Base-by-base conservation (phyloP, 2,113 vertebrate species). In the Setophaga coronata region DNA sequence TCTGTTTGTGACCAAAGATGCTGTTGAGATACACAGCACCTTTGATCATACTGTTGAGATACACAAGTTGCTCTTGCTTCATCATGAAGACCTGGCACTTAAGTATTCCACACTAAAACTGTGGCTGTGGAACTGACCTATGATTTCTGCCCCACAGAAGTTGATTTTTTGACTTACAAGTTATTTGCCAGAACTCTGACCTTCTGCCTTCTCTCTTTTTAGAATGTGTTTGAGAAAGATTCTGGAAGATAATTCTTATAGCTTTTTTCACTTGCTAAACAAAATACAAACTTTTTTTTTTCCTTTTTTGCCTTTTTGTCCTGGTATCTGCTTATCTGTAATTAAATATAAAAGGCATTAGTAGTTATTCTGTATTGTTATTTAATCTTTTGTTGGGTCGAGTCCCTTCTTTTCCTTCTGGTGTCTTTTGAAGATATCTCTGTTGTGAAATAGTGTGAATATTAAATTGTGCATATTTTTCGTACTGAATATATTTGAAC, bases 111-210 rank as follows among this genome's bases (percentile, higher is more conserved):
- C 7, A 17, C 0, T 43, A 54, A 66, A 79, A 72, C 50, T 51
- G 28, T 69, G 47, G 1, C 60, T 71, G 16, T 76, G n/a, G 34
- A 81, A n/a, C 26, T 7, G 2, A 36, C 61, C 26, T 87, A 10
- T 56, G 28, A 51, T 85, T 81, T 85, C 54, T 58, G 25, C 78
- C 34, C n/a, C n/a, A 40, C 31, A 53, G 29, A 69, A 36, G 18
- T 1, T 87, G 38, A 26, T 71, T 73, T 78, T 18, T 58, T 74
- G 36, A 43, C 11, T 84, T 21, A n/a, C 1, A 2, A 1, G 34
- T 60, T 23, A 48, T n/a, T 70, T 78, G 12, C 4, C 2, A 0
- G 1, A 0, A 33, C 12, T 71, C 47, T n/a, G 26, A 16, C 48
- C 8, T 47, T 90, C 31, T 81, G 11, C 17, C 65, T 91, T 69